Base-by-base conservation (phyloP, 2,113 vertebrate genomes). In the Anser brachyrhynchus region DNA sequence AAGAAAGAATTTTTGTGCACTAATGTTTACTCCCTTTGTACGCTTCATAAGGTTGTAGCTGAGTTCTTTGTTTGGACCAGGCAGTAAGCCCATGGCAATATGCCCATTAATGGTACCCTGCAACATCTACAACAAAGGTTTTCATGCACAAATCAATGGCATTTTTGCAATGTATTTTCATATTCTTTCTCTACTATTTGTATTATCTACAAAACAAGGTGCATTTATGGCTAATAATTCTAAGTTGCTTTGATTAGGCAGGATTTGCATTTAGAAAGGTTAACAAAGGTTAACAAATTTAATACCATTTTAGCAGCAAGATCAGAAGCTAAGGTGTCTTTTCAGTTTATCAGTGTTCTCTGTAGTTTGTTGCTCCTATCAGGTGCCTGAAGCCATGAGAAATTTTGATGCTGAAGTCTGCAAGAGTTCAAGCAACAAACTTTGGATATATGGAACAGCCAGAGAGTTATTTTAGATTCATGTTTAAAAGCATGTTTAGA, bases 11-110 rank as follows among this genome's bases (percentile, higher is more conserved):
- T 25, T 46, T 66, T 87, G 58, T 80, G 29, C 11, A 7, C 5
- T 23, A 8, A 15, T 20, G 22, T n/a, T 70, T 25, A 52, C 11
- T 80, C n/a, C 33, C 25, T 77, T 65, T 58, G 9, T 19, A 7
- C 0, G 1, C 10, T 37, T 64, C n/a, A 18, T 44, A 61, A 52
- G 54, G 33, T 80, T 51, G 18, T 29, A 74, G 69, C 52, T 0
- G 0, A 87, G 31, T 49, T 37, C 41, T 81, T 75, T 65, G 17
- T 64, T 37, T 62, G 29, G 5, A 3, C 33, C 33, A 39, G 28
- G 5, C 3, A 4, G 20, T 33, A 35, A 57, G 29, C 25, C 52
- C 22, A 5, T 31, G 25, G 44, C 71, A 69, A 5, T 11, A 1
- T 46, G n/a, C 39, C 44, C 2, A 0, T 71, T 46, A 29, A 44